These are phyloP conservation scores for Scomber scombrus DNA, from an alignment of 2,113 vertebrate species.

Conservation along the genomic window DNA sequence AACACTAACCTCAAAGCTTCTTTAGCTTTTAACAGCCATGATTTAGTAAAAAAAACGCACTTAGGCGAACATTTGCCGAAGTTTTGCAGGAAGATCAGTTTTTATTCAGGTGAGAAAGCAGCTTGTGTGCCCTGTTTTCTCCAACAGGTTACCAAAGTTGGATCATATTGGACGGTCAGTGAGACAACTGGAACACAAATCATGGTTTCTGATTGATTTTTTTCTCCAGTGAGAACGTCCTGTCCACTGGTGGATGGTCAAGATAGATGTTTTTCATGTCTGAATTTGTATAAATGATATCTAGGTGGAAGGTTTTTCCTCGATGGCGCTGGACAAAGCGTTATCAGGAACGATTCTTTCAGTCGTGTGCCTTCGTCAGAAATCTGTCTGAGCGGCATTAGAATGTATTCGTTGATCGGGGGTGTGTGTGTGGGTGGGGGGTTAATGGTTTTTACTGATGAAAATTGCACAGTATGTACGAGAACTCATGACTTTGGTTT, in stretches of 20 bases:
- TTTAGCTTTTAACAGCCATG: conserved; percentile 14
- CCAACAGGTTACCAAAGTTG: conserved; percentile 53
- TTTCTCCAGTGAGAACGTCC: conserved; percentile 16
- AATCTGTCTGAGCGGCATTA: conserved; percentile 54
- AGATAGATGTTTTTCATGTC: not conserved
- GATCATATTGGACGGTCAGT: conserved; percentile 2
- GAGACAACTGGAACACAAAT: conserved; percentile 43
- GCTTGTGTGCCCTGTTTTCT: not conserved
- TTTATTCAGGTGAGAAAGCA: not conserved
- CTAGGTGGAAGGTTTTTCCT: not conserved
- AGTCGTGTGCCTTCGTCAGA: conserved; percentile 70
- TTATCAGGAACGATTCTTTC: not conserved
- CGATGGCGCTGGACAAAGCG: not conserved
- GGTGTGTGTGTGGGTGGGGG: too few species aligned
- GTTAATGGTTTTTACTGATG: conserved; percentile 31
- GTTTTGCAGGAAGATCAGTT: not conserved
- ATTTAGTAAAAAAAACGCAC: conserved; percentile 23
- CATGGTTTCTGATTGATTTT: not conserved
- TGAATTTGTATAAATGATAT: conserved; percentile 36
- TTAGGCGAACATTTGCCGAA: conserved; percentile 7
- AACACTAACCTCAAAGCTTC: conserved; percentile 32
- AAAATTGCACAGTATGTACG: conserved; percentile 65
- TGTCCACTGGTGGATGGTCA: conserved; percentile 24
- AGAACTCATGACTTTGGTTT: conserved; percentile 48
- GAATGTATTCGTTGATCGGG: conserved; percentile 65